phyloP scores from a whole-genome alignment of 2,113 vertebrate species.

The Tachysurus vachellii region DNA sequence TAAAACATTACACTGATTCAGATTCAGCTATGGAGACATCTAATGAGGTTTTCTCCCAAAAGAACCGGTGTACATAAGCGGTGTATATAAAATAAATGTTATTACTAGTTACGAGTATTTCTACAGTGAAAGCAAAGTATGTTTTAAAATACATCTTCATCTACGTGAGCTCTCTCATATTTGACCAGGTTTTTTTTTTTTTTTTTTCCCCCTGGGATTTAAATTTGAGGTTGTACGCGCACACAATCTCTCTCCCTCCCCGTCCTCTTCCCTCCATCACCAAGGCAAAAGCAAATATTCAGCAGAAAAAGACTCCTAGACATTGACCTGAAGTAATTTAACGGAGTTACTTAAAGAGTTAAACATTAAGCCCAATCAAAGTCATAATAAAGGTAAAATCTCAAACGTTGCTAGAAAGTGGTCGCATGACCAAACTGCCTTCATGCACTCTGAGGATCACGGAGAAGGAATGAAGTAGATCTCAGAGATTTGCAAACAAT shows the following conservation, averaged over 20 bases:
- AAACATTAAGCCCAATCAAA: conserved; percentile 22
- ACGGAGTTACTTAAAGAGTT: neutral
- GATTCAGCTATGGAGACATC: too few species aligned
- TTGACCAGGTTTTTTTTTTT: neutral
- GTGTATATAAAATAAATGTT: too few species aligned
- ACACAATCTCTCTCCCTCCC: too few species aligned
- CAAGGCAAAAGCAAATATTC: conserved; percentile 2
- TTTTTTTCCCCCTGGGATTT: too few species aligned
- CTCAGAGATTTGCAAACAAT: too few species aligned
- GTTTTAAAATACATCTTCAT: neutral
- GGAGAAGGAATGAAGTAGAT: neutral
- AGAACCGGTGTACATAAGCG: too few species aligned
- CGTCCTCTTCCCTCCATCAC: too few species aligned
- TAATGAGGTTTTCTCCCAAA: neutral
- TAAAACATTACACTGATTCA: neutral
- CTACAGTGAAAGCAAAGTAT: neutral
- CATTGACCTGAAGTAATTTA: conserved; percentile 15
- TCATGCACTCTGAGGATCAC: neutral
- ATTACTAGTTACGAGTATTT: too few species aligned
- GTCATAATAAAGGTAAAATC: neutral
- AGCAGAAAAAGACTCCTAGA: neutral
- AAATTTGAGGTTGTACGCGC: neutral
- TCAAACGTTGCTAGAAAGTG: conserved; percentile 16
- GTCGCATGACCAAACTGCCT: neutral
- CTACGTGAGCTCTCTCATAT: too few species aligned